A percentile compares a stretch with the other conserved stretches of the same genome.
Conservation (phyloP, 2,888 invertebrate species). For the Teinopalpus imperialis region DNA sequence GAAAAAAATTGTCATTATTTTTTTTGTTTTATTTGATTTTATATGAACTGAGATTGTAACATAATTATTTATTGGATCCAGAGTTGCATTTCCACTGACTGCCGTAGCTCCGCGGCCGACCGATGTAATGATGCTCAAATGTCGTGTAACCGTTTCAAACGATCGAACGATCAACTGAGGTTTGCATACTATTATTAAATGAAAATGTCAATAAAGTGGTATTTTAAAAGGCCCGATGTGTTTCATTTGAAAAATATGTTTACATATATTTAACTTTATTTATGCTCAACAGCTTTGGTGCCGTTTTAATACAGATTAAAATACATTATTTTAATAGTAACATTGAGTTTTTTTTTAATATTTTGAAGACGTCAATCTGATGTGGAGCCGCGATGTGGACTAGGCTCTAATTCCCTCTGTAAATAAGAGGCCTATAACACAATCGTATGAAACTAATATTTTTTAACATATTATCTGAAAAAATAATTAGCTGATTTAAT, state of each 20-base stretch:
- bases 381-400: too few relatives aligned
- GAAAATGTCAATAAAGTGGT: conserved; percentile 80
- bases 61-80: conserved; percentile 73
- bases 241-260: conserved; percentile 39
- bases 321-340: too few relatives aligned
- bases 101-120: background rate
- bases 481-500: too few relatives aligned
- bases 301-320: too few relatives aligned
- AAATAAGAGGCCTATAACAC: too few relatives aligned
- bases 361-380: too few relatives aligned
- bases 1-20: conserved; percentile 47
- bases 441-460: too few relatives aligned
- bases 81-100: conserved; percentile 70
- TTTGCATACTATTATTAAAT: conserved; percentile 76
- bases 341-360: too few relatives aligned
- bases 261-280: too few relatives aligned
- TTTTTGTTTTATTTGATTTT: conserved; percentile 48
- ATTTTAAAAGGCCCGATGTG: conserved; percentile 66
- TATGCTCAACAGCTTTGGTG: too few relatives aligned
- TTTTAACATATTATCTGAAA: too few relatives aligned
- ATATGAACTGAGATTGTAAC: conserved; percentile 61
- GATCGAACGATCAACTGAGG: conserved; percentile 71
- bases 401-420: too few relatives aligned
- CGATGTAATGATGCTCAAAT: conserved; percentile 62
- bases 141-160: conserved; percentile 57